These are phyloP conservation scores for Calliopsis andreniformis DNA, from an alignment of 1,140 invertebrate genomes.

Conservation along the genomic window DNA sequence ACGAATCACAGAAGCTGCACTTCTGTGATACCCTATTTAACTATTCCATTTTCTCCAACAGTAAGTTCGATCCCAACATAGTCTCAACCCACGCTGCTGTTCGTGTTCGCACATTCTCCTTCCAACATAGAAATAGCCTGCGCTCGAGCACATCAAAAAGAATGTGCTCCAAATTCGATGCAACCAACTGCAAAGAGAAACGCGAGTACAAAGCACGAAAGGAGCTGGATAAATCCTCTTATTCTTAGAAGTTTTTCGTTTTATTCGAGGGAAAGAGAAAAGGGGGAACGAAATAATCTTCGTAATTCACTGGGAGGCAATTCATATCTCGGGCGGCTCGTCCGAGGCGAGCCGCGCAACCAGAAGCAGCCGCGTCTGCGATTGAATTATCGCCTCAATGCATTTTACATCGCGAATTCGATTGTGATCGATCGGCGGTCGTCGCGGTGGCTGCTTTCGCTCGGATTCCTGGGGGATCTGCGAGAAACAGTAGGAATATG, in stretches of 20 bases:
- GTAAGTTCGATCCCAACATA: too few relatives aligned
- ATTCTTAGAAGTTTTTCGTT: background rate
- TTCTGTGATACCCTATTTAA: too few relatives aligned
- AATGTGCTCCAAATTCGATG: too few relatives aligned
- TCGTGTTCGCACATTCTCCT: too few relatives aligned
- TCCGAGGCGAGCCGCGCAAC: background rate
- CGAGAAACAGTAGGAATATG: slow-evolving; percentile 22
- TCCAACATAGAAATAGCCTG: too few relatives aligned
- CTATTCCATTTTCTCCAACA: too few relatives aligned
- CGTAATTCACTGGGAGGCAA: slow-evolving; percentile 1
- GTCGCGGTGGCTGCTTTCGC: slow-evolving; percentile 26
- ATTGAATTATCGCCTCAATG: slow-evolving; percentile 56
- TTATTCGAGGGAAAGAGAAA: background rate
- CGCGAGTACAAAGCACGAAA: too few relatives aligned
- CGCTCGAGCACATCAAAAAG: too few relatives aligned
- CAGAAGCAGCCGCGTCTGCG: background rate
- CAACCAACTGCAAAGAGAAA: too few relatives aligned
- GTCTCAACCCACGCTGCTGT: too few relatives aligned
- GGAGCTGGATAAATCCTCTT: too few relatives aligned
- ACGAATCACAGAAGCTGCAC: too few relatives aligned
- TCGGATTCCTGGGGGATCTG: slow-evolving; percentile 19
- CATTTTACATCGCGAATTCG: slow-evolving; percentile 58
- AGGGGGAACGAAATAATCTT: background rate
- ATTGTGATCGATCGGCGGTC: slow-evolving; percentile 51
- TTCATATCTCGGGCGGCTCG: slow-evolving; percentile 14